These are phyloP conservation scores for Pholis gunnellus DNA, from an alignment of 2,113 vertebrate genomes.

Conservation along the genomic window DNA sequence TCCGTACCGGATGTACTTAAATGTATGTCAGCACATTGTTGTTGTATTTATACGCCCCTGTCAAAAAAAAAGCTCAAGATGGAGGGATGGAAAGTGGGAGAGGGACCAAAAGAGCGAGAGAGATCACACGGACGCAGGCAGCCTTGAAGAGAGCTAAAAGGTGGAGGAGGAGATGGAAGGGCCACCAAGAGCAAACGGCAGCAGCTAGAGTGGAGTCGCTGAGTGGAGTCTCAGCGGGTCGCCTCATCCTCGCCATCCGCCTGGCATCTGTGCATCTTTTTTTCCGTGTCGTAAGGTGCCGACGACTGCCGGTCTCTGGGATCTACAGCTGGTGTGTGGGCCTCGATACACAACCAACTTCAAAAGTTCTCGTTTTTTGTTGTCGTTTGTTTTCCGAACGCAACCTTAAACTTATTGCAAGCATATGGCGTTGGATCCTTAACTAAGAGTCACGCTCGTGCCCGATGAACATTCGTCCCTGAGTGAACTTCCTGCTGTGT, in stretches of 20 bases:
- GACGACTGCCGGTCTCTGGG: slow-evolving; percentile 35
- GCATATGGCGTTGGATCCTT: slow-evolving; percentile 15
- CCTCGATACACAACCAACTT: slow-evolving; percentile 46
- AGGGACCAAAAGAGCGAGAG: slow-evolving; percentile 55
- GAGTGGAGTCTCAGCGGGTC: slow-evolving; percentile 71
- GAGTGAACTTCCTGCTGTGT: slow-evolving; percentile 48
- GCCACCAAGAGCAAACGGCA: slow-evolving; percentile 40
- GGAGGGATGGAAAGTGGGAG: slow-evolving; percentile 52
- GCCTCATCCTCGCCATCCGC: slow-evolving; percentile 62
- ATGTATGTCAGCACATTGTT: slow-evolving; percentile 43
- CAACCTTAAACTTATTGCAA: slow-evolving; percentile 26
- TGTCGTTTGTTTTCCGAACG: slow-evolving; percentile 1
- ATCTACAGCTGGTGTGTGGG: slow-evolving; percentile 73
- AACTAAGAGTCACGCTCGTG: slow-evolving; percentile 33
- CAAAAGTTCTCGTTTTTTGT: slow-evolving; percentile 26
- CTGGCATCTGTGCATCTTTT: slow-evolving; percentile 38
- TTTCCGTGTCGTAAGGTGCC: slow-evolving; percentile 50
- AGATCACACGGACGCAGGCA: slow-evolving; percentile 64
- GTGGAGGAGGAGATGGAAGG: slow-evolving; percentile 68
- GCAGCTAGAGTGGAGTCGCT: slow-evolving; percentile 69
- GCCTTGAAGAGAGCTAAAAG: slow-evolving; percentile 61
- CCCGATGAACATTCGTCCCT: slow-evolving; percentile 43
- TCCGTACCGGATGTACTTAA: slow-evolving; percentile 20
- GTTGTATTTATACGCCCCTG: slow-evolving; percentile 41
- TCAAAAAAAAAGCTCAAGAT: slow-evolving; percentile 67